phyloP scores from a whole-genome alignment of 2,888 invertebrate genomes.

The Actias luna region DNA sequence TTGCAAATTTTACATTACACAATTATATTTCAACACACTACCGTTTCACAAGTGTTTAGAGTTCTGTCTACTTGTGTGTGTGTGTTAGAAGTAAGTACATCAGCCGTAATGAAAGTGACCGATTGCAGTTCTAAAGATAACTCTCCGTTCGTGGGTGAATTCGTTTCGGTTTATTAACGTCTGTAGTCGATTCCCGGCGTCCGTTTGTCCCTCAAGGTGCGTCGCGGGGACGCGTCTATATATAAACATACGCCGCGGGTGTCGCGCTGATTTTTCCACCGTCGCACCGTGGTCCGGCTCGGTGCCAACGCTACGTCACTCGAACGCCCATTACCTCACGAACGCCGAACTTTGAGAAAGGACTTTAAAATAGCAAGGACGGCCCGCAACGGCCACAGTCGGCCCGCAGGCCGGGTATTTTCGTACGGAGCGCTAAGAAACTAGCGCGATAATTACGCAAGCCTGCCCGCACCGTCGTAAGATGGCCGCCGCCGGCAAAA shows the following conservation, averaged over 20 bases:
- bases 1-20: too few species aligned
- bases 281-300: conserved; percentile 75
- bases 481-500: conserved; percentile 61
- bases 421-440: not conserved
- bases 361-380: conserved; percentile 81
- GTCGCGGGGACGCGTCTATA: conserved; percentile 58
- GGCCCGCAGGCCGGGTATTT: conserved; percentile 28
- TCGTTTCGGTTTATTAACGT: conserved; percentile 30
- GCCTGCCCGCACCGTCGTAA: conserved; percentile 36
- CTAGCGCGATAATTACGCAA: conserved; percentile 25
- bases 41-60: too few species aligned
- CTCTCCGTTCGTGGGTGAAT: not conserved
- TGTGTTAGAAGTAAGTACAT: not conserved
- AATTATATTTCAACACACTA: too few species aligned
- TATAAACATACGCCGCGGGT: conserved; percentile 55
- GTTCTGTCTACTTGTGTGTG: too few species aligned
- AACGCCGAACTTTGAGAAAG: conserved; percentile 76
- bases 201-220: conserved; percentile 66
- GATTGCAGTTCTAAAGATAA: not conserved
- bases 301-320: conserved; percentile 75
- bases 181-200: conserved; percentile 35
- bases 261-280: conserved; percentile 63
- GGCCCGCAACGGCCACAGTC: conserved; percentile 51
- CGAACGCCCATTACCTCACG: conserved; percentile 68
- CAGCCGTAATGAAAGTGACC: not conserved